phyloP scores from a whole-genome alignment of 2,113 vertebrate species.

The Neomonachus schauinslandi region DNA sequence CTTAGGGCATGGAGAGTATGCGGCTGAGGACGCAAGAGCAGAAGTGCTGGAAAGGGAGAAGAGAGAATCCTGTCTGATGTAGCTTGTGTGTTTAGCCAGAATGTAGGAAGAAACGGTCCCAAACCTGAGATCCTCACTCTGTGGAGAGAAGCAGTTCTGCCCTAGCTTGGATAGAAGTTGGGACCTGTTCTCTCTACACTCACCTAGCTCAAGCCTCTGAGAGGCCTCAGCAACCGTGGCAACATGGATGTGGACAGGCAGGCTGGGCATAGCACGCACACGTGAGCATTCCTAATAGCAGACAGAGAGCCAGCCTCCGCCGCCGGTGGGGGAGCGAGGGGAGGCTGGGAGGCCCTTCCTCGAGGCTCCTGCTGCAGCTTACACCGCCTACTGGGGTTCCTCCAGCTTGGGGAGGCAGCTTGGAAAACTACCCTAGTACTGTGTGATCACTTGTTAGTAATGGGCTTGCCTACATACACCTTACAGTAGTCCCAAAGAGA shows the following conservation, averaged over 20 bases:
- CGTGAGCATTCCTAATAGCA: background rate
- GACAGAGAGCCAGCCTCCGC: no score
- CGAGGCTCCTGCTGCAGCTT: background rate
- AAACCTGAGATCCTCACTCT: background rate
- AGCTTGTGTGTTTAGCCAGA: background rate
- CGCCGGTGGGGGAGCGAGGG: background rate
- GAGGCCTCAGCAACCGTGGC: background rate
- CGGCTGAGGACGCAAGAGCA: background rate
- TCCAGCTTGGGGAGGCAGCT: background rate
- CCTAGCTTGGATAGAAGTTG: background rate
- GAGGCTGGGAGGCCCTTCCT: background rate
- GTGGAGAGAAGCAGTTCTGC: background rate
- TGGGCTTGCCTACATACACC: background rate
- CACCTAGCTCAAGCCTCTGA: background rate
- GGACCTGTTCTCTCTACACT: background rate
- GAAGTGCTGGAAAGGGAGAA: background rate
- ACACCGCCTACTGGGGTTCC: background rate
- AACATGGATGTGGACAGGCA: background rate
- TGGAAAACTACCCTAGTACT: background rate
- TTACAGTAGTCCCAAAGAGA: background rate
- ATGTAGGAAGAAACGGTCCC: background rate
- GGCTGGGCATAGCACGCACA: no score
- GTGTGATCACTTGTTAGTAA: background rate
- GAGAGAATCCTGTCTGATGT: background rate
- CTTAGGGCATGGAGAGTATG: background rate